Base-by-base conservation (phyloP, 2,797 vertebrate species). In the Arctocebus calabarensis region DNA sequence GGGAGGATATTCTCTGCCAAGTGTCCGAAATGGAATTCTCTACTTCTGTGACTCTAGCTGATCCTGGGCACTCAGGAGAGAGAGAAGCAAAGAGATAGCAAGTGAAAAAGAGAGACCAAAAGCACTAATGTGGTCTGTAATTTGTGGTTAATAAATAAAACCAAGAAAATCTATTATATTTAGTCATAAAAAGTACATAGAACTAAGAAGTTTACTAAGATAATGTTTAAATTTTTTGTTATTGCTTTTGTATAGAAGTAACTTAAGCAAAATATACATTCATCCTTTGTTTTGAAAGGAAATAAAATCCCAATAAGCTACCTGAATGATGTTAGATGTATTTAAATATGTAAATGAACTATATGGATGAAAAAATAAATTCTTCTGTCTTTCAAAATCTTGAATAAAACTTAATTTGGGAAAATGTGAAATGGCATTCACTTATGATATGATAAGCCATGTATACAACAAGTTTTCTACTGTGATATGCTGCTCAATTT, bases 1-100 rank as follows among this genome's bases (percentile, higher is more conserved):
- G 48, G 52, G 82, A 96, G 37, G 78, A 75, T 61, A 82, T 92
- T 96, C 96, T 96, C 62, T 87, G 71, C 90, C 48, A 91, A 96
- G 84, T 48, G 34, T 81, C 70, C 88, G 55, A 90, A 94, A 79
- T 48, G 71, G 48, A 93, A 79, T 74, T 94, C 48, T 94, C 40
- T 68, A 74, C 57, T 94, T 91, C 13, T 68, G 20, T 86, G 92
- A 83, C 40, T 88, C 29, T 66, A 85, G 85, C 16, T 79, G 45
- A 75, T 87, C 4, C 22, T 74, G 6, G 5, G 29, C 45, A 71
- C 32, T 88, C 61, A 62, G 7, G 13, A 74, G 32, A 85, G 9
- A 55, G 10, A 57, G 25, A 81, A 13, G 27, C 20, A 40, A 2
- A 84, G 11, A 52, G 32, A 23, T 2, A 37, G 11, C 61, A 10